Evolutionary conservation across 2,888 invertebrate species (phyloP).

Genomic region (Scrobipalpa atriplicella): DNA sequence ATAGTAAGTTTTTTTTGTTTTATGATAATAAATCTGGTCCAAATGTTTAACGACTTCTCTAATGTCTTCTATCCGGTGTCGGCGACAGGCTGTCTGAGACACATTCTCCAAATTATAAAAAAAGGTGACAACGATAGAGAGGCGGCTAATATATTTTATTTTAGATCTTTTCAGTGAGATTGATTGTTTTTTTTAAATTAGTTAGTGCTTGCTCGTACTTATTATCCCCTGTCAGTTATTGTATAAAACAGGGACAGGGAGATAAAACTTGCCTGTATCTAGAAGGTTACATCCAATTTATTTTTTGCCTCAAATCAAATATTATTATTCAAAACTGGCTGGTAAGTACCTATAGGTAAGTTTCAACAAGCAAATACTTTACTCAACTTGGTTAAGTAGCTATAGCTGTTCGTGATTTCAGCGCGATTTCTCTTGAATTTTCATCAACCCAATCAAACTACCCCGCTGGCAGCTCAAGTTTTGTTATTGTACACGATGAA

Average conservation of each 20-base stretch:
- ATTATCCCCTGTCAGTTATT: too few relatives aligned
- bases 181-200: too few relatives aligned
- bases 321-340: too few relatives aligned
- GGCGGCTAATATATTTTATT: too few relatives aligned
- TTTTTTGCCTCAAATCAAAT: too few relatives aligned
- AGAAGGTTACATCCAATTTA: too few relatives aligned
- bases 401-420: not conserved
- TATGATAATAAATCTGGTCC: constrained; percentile 15
- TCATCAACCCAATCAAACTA: not conserved
- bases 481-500: constrained; percentile 21
- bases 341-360: too few relatives aligned
- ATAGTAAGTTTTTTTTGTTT: not conserved
- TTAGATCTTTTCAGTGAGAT: not conserved
- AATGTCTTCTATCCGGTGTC: constrained; percentile 18
- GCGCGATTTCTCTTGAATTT: constrained; percentile 4
- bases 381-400: too few relatives aligned
- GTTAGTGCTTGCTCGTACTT: too few relatives aligned
- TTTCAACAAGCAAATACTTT: too few relatives aligned
- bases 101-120: not conserved
- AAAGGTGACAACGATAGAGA: not conserved
- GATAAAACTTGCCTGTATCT: too few relatives aligned
- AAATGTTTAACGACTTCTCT: constrained; percentile 18
- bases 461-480: constrained; percentile 9
- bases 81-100: constrained; percentile 25
- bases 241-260: too few relatives aligned